Evolutionary conservation across 2,888 invertebrate genomes (phyloP), one percentile per base, ranked within the genome.

Genomic region (Melanargia galathea): DNA sequence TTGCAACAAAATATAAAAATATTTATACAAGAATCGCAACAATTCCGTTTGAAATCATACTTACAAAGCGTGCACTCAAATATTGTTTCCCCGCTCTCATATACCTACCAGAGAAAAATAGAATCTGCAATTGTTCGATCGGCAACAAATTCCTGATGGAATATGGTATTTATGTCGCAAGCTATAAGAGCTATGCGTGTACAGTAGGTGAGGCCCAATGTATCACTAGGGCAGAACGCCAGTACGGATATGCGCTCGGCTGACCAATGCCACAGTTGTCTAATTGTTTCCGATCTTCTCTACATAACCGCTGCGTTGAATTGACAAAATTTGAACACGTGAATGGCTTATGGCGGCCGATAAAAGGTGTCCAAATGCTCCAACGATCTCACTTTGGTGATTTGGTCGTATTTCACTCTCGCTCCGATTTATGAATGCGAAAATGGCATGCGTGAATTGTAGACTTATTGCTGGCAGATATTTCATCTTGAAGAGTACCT

Each of bases 201-300:
- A 48, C 11, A 22, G 30, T 57, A 52, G 54, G 55, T 58, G 66
- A 66, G 62, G 52, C 61, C 76, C 80, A 82, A 81, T 84, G 76
- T 83, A 82, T 77, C 83, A 86, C 82, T 83, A 80, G 87, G 85
- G 79, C 84, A 86, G 71, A 76, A 76, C 77, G 78, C 65, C 45
- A 63, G 66, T 78, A 76, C 89, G 90, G 90, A 90, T 85, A 74
- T 89, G 80, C 91, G 90, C 86, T 89, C 84, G 80, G 87, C 77
- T 90, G 90, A 75, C 83, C 90, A 87, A 83, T 86, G 89, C 85
- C 87, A 84, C 85, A 83, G 87, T 82, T 82, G 82, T 84, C 87
- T 90, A 90, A 90, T 90, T 90, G 87, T 88, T 90, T 90, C 90
- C 90, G 90, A 90, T 87, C 89, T 87, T 81, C 78, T 80, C 84